Evolutionary conservation across 2,113 vertebrate genomes (phyloP), one percentile per base, ranked within the genome.

Genomic region (Tupaia chinensis): DNA sequence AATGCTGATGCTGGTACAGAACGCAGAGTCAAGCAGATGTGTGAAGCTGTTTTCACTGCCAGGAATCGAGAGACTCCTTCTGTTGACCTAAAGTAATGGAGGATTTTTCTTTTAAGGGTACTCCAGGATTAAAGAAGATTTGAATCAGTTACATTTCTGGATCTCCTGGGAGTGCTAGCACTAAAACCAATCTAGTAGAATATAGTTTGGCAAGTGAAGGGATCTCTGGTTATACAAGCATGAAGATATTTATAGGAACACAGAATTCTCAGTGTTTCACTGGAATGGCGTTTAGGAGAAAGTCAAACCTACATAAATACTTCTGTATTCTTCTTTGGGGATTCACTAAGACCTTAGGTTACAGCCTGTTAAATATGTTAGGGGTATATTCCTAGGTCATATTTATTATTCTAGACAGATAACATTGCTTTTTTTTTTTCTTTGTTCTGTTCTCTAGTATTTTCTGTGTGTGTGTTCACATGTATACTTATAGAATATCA

Each of bases 311-410:
- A 23, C 32, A 8, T 84, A 73, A 88, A 56, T 61, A 79, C 79
- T 89, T 70, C 72, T 93, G 10, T 53, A 65, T 76, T 97, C 88
- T 94, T 77, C 32, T 20, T 89, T 76, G 11, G 69, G 32, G 66
- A 91, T 78, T 94, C 74, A 79, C 15, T 82, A 72, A 96, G 88
- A 34, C 89, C 70, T 61, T 86, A 78, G 63, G 12, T 83, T 74
- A 12, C 83, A 82, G 74, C 20, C 17, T 93, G 77, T 54, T 87
- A 27, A 76, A 94, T 92, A 86, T 68, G 9, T 78, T 84, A 73
- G 23, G 32, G 2, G 2, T 89, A 44, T 87, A 76, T 44, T 93
- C 29, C 91, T 91, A 83, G 77, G 23, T 87, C 34, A 32, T 53
- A 66, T 84, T 54, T 87, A 8, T 76, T 81, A 91, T 14, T 72